A percentile compares a stretch with the other conserved stretches of the same genome.
Conservation (phyloP, 35 echinoderm and acorn worm genomes). For the Lytechinus pictus region DNA sequence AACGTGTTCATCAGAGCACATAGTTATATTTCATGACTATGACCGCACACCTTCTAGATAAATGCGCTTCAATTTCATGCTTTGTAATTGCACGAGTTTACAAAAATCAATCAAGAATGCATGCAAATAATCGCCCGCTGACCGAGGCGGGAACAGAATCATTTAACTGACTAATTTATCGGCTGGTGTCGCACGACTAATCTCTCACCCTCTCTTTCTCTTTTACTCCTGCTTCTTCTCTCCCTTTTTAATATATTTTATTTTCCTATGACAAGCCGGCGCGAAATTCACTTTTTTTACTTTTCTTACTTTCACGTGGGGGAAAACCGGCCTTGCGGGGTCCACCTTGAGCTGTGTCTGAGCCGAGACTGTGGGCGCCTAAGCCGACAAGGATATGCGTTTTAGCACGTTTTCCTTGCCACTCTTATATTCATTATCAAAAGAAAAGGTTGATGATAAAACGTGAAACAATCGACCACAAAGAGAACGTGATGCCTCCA, state of each 20-base stretch:
- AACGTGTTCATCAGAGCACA: neutral
- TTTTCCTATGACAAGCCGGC: conserved; percentile 36
- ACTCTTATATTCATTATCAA: conserved; percentile 26
- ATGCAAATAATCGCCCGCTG: conserved; percentile 14
- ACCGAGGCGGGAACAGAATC: conserved; percentile 37
- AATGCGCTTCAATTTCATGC: conserved; percentile 28
- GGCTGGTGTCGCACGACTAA: conserved; percentile 25
- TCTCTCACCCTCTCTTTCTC: neutral
- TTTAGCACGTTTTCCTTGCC: neutral
- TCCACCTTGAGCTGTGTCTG: conserved; percentile 15
- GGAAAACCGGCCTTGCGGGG: conserved; percentile 25
- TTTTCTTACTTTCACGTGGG: neutral
- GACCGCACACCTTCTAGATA: neutral
- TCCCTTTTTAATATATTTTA: neutral
- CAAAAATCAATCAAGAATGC: conserved; percentile 34
- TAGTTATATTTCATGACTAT: neutral
- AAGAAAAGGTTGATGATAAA: neutral
- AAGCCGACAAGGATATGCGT: conserved; percentile 26
- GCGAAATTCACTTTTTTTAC: neutral
- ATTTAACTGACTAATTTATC: conserved; percentile 44
- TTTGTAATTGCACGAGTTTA: neutral
- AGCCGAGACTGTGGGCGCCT: conserved; percentile 28
- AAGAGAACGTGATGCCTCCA: conserved; percentile 26
- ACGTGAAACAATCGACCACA: conserved; percentile 9
- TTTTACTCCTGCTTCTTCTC: neutral